Evolutionary conservation across 2,797 vertebrate species (phyloP).

Genomic region (Crypturellus tataupa): DNA sequence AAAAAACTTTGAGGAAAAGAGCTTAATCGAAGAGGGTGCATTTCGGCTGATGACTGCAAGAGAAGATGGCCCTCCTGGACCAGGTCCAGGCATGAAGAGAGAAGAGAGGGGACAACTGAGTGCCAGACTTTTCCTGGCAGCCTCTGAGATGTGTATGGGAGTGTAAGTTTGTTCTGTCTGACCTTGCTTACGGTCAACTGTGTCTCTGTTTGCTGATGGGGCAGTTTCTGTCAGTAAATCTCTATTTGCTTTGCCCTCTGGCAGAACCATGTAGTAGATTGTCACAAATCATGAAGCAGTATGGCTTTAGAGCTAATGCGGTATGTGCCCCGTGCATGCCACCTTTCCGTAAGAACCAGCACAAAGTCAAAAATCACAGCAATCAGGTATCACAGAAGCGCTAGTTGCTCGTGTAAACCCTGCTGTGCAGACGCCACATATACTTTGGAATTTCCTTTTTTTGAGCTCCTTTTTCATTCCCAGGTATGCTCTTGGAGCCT

Average conservation of each 20-base stretch:
- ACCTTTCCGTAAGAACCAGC: not conserved
- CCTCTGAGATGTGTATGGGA: not conserved
- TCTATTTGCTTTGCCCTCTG: constrained; percentile 8
- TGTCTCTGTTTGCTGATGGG: not conserved
- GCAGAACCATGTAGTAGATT: not conserved
- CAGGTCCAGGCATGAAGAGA: not conserved
- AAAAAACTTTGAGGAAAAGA: not conserved
- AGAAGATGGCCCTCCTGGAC: not conserved
- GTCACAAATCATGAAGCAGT: not conserved
- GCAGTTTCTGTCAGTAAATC: not conserved
- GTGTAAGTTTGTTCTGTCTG: constrained; percentile 3
- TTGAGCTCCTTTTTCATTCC: not conserved
- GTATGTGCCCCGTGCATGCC: not conserved
- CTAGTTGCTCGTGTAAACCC: not conserved
- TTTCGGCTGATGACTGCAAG: not conserved
- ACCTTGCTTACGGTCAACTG: constrained; percentile 5
- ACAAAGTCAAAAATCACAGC: not conserved
- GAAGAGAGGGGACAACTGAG: not conserved
- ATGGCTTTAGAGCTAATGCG: not conserved
- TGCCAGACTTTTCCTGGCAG: not conserved
- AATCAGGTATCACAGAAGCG: not conserved
- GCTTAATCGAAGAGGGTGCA: not conserved
- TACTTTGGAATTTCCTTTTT: not conserved
- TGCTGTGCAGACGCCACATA: not conserved
- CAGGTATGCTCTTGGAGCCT: not conserved